Evolutionary conservation across 2,113 vertebrate genomes (phyloP).

Genomic region (Melanocharis versteri): DNA sequence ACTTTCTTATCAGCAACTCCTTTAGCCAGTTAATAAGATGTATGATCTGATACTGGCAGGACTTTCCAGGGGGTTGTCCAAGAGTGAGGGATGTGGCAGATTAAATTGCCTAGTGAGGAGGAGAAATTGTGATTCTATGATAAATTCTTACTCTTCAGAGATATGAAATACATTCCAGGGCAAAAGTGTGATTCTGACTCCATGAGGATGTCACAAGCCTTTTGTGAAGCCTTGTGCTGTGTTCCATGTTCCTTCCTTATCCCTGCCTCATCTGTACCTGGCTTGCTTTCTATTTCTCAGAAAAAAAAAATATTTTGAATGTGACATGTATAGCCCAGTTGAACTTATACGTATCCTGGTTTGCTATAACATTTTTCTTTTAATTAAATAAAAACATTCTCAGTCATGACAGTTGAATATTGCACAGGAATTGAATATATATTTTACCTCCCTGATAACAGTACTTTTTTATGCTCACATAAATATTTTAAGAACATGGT

Average conservation of each 20-base stretch:
- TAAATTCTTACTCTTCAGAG: not conserved
- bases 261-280: not conserved
- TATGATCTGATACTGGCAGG: not conserved
- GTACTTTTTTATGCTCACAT: not conserved
- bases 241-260: not conserved
- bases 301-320: not conserved
- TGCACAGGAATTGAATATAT: not conserved
- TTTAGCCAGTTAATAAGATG: not conserved
- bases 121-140: not conserved
- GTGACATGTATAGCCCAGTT: not conserved
- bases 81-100: not conserved
- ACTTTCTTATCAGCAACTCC: not conserved
- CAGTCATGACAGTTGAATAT: not conserved
- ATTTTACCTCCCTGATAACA: not conserved
- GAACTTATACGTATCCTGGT: not conserved
- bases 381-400: not conserved
- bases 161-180: not conserved
- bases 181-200: not conserved
- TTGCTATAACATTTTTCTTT: not conserved
- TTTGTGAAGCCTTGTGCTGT: not conserved
- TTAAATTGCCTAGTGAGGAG: not conserved
- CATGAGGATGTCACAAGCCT: not conserved
- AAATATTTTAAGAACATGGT: not conserved
- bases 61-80: not conserved
- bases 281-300: not conserved